Conservation (phyloP, 1,140 invertebrate species). For the Bombus cullumanus region DNA sequence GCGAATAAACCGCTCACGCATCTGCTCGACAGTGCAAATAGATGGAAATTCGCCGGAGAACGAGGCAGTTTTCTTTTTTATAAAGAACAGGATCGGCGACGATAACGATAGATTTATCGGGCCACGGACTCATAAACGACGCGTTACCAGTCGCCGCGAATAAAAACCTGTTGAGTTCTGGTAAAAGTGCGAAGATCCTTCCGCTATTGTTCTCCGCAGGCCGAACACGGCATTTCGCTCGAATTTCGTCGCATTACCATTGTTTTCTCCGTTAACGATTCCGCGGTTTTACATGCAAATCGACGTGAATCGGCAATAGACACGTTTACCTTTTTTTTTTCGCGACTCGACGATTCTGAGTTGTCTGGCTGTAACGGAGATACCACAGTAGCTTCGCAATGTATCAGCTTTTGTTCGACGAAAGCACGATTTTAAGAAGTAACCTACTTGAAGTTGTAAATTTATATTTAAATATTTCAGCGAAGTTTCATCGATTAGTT, state of each 20-base stretch:
- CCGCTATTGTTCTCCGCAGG: slow-evolving; percentile 32
- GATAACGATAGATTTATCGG: slow-evolving; percentile 36
- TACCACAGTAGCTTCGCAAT: too few relatives aligned
- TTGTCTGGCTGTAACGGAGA: neutral
- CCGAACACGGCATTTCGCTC: neutral
- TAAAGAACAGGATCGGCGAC: neutral
- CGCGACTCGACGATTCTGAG: neutral
- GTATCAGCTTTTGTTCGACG: too few relatives aligned
- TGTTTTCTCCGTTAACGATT: slow-evolving; percentile 8
- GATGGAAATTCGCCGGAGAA: neutral
- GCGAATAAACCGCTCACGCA: neutral
- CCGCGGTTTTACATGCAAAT: slow-evolving; percentile 22
- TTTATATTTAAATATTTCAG: neutral
- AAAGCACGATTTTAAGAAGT: neutral
- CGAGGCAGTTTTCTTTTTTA: neutral
- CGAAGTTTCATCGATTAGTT: neutral
- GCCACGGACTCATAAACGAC: slow-evolving; percentile 21
- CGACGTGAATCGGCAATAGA: neutral
- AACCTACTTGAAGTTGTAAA: neutral
- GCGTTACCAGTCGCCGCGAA: slow-evolving; percentile 34
- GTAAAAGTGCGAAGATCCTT: slow-evolving; percentile 6
- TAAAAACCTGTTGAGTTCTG: slow-evolving; percentile 63
- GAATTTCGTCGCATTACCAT: slow-evolving; percentile 28
- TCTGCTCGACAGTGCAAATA: neutral
- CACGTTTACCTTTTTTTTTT: neutral